phyloP scores from a whole-genome alignment of 30 jellyfish, hydroid and myxozoan genomes.

The Mastigias papua region DNA sequence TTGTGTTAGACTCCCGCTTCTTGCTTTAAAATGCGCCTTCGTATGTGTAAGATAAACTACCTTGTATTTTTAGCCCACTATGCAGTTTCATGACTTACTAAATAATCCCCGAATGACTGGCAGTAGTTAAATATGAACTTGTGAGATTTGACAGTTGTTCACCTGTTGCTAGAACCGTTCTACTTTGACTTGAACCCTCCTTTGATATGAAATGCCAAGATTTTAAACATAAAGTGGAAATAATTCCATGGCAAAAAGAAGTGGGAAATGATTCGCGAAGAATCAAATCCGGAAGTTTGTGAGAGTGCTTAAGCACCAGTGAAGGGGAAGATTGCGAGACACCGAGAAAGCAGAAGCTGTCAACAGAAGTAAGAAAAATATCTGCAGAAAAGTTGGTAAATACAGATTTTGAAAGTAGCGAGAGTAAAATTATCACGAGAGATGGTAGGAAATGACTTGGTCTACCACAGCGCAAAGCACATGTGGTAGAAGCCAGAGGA shows the following conservation, averaged over 20 bases:
- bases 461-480: too few relatives aligned
- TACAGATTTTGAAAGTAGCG: constrained; percentile 14
- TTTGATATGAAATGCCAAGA: constrained; percentile 28
- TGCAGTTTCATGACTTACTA: not conserved
- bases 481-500: too few relatives aligned
- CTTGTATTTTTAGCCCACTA: not conserved
- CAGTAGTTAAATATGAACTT: not conserved
- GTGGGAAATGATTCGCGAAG: constrained; percentile 33
- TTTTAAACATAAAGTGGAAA: constrained; percentile 15
- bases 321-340: not conserved
- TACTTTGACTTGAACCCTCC: not conserved
- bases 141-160: not conserved
- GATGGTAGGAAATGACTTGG: too few relatives aligned
- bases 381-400: constrained; percentile 42
- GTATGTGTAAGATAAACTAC: not conserved
- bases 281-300: not conserved
- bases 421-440: too few relatives aligned
- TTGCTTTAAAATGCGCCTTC: not conserved
- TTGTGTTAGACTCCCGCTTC: not conserved
- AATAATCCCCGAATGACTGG: not conserved
- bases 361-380: constrained; percentile 2
- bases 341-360: not conserved
- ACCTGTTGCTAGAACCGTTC: not conserved
- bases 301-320: not conserved
- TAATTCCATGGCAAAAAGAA: too few relatives aligned